Evolutionary conservation across 2,113 vertebrate genomes (phyloP).

Genomic region (Neoarius graeffei): DNA sequence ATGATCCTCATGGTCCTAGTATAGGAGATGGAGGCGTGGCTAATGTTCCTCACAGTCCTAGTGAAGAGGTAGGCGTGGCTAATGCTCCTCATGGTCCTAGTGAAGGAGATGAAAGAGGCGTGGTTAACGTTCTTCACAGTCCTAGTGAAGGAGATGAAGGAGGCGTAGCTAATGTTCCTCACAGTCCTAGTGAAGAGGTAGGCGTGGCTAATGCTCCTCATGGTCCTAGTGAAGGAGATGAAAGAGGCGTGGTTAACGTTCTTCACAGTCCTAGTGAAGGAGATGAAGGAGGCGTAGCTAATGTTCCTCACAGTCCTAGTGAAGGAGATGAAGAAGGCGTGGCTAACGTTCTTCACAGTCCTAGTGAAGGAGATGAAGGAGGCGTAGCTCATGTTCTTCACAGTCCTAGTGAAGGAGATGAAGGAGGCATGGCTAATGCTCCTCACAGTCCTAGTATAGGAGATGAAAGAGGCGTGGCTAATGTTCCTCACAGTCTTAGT

Average conservation of each 20-base stretch:
- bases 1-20: too few species aligned
- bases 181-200: too few species aligned
- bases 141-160: neutral
- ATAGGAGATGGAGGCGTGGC: neutral
- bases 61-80: neutral
- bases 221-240: neutral
- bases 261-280: neutral
- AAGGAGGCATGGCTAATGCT: too few species aligned
- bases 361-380: neutral
- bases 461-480: too few species aligned
- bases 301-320: neutral
- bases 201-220: neutral
- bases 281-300: neutral
- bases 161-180: too few species aligned
- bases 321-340: neutral
- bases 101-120: neutral
- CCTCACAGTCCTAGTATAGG: too few species aligned
- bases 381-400: too few species aligned
- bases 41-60: neutral
- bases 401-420: too few species aligned
- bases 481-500: too few species aligned
- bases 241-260: neutral
- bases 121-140: neutral
- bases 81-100: rapidly evolving
- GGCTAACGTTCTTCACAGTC: too few species aligned